Base-by-base conservation (phyloP, 1,140 invertebrate species). In the Nautilus pompilius region DNA sequence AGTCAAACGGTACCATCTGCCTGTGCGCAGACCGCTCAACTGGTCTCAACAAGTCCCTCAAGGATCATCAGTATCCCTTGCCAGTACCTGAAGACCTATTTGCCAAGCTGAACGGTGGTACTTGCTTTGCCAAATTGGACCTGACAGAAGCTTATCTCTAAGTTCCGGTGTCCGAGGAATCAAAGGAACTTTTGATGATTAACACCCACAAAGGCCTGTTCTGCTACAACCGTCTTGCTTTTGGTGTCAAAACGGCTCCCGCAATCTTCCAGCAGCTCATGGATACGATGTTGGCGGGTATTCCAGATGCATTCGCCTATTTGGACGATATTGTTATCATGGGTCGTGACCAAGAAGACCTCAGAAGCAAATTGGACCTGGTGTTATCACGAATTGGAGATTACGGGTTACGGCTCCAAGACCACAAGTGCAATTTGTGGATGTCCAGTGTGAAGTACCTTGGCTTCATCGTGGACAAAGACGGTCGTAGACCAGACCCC, bases 191-290 rank as follows among this genome's bases (percentile, higher is more conserved):
- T 28, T 53, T 65, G 24, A 66, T 65, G 1, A 73, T 71, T 46
- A 71, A 66, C 49, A 66, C 63, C 26, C 63, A 66, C 41, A 48
- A 55, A 32, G 69, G 71, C 17, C 41, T 71, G 13, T 67, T 60
- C 49, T 30, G 60, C 10, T 68, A 58, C 20, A 68, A 66, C 15
- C 60, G 59, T 0, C 15, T 66, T 5, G 20, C 60, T 13, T 68
- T 46, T 56, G 69, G 58, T 22, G 34, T 68, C 1, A 57, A 84
- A 57, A 78, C 77, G 5, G 84, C 84, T 1, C 83, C 84, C 10
- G 67, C 74, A 8, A 80, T 84, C 55, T 87, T 86, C 65, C 81
- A 87, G 65, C 45, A 75, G 56, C 71, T 80, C 20, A 82, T 87
- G 22, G 80, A 84, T 45, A 54, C 74, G 60, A 58, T 69, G 3